Conservation (phyloP, 2,113 vertebrate species). For the Neotoma lepida region DNA sequence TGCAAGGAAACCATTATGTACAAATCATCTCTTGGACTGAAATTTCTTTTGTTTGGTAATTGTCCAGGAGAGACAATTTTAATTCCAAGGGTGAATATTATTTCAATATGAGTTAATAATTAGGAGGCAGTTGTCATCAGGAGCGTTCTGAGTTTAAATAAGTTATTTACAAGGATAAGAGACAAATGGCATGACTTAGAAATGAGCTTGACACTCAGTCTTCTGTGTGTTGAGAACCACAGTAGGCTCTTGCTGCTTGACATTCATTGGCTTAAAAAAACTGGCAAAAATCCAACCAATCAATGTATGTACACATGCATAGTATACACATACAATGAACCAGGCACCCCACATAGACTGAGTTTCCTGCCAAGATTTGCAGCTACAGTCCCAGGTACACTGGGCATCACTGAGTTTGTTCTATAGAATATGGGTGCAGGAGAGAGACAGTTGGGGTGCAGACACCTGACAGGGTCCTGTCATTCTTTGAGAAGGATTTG, state of each 20-base stretch:
- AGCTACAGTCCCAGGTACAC: not conserved
- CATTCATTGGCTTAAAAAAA: not conserved
- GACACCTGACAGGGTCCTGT: not conserved
- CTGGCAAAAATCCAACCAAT: not conserved
- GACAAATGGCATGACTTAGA: not conserved
- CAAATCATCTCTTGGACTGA: constrained; percentile 1
- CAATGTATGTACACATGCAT: not conserved
- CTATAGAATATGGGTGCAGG: not conserved
- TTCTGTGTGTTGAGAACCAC: not conserved
- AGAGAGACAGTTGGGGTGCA: not conserved
- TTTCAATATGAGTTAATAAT: constrained; percentile 23
- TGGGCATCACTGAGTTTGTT: not conserved
- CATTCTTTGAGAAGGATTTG: not conserved
- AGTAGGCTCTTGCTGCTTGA: not conserved
- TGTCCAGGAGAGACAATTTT: not conserved
- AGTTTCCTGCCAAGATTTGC: not conserved
- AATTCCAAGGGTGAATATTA: constrained; percentile 18
- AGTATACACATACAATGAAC: not conserved
- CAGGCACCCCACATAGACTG: not conserved
- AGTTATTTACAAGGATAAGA: not conserved
- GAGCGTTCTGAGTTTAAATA: not conserved
- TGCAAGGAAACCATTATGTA: not conserved
- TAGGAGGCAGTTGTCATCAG: constrained; percentile 21
- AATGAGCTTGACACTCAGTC: not conserved
- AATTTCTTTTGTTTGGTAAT: constrained; percentile 3